These are phyloP conservation scores for Timandra comae DNA, from an alignment of 2,888 invertebrate species.

Conservation along the genomic window DNA sequence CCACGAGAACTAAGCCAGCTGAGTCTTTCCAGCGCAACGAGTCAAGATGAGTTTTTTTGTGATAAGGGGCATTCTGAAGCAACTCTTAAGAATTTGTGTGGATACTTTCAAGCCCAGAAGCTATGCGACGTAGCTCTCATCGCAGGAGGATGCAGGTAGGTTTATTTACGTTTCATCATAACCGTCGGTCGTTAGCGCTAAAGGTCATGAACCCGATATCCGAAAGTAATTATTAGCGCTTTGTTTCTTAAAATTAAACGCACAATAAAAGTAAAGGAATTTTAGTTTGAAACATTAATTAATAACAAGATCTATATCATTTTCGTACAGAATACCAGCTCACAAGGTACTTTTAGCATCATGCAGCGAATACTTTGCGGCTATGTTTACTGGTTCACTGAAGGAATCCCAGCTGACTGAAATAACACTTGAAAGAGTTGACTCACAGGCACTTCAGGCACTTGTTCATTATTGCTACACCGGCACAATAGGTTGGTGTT, in stretches of 20 bases:
- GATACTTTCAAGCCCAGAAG: conserved; percentile 87
- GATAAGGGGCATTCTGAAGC: conserved; percentile 88
- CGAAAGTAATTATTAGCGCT: conserved; percentile 5
- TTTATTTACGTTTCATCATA: conserved; percentile 17
- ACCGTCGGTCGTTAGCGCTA: conserved; percentile 6
- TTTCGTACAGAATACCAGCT: conserved; percentile 79
- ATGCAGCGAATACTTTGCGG: conserved; percentile 95
- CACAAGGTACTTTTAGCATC: conserved; percentile 93
- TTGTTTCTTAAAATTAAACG: too few species aligned
- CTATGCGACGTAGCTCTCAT: conserved; percentile 92
- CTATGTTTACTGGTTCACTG: conserved; percentile 95
- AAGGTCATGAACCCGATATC: conserved; percentile 16
- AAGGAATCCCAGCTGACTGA: conserved; percentile 89
- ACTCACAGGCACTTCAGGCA: conserved; percentile 89
- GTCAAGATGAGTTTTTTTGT: conserved; percentile 87
- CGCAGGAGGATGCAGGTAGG: conserved; percentile 83
- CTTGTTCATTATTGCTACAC: conserved; percentile 95
- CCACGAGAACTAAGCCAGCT: conserved; percentile 81
- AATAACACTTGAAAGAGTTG: conserved; percentile 89
- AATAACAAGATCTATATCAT: conserved; percentile 2
- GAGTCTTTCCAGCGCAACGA: conserved; percentile 80
- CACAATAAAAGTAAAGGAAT: too few species aligned
- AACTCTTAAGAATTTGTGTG: conserved; percentile 88
- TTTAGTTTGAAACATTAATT: conserved; percentile 1
- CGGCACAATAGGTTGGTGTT: conserved; percentile 77